Evolutionary conservation across 1,140 invertebrate species (phyloP).

Genomic region (Ceratoteleas bidentatus): DNA sequence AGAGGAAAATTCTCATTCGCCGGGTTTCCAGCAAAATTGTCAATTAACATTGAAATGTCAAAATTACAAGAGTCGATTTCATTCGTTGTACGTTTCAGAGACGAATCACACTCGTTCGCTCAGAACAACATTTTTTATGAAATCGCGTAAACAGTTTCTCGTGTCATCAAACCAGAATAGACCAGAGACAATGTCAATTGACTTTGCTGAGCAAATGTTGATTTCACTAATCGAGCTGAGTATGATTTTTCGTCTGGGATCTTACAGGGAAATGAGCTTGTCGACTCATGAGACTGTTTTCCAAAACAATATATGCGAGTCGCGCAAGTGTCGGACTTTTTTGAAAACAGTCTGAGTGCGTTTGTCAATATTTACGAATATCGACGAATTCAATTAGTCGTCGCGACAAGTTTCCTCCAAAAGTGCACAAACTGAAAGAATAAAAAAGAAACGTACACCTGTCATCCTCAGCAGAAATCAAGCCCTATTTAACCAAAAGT

Average conservation of each 20-base stretch:
- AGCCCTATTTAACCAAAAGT: constrained; percentile 74
- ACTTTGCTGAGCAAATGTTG: too few relatives aligned
- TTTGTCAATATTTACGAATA: constrained; percentile 44
- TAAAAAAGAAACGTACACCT: constrained; percentile 63
- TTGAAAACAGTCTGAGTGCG: constrained; percentile 13
- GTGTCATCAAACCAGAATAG: too few relatives aligned
- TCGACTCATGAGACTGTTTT: background rate
- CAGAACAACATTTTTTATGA: too few relatives aligned
- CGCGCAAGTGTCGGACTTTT: background rate
- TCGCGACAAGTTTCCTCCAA: constrained; percentile 57
- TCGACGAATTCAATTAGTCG: too few relatives aligned
- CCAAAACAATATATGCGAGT: background rate
- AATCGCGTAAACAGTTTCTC: too few relatives aligned
- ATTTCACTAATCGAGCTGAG: too few relatives aligned
- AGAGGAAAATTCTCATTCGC: constrained; percentile 1
- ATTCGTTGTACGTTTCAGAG: too few relatives aligned
- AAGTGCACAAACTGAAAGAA: constrained; percentile 67
- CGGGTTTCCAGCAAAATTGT: constrained; percentile 10
- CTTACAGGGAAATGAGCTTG: too few relatives aligned
- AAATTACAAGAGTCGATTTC: too few relatives aligned
- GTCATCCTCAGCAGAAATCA: constrained; percentile 69
- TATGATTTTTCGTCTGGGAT: too few relatives aligned
- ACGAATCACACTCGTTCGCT: too few relatives aligned
- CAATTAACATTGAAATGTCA: constrained; percentile 29
- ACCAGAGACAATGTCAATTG: too few relatives aligned